Evolutionary conservation across 1,140 invertebrate species (phyloP), one percentile per base, ranked within the genome.

Genomic region (Macrosteles quadrilineatus): DNA sequence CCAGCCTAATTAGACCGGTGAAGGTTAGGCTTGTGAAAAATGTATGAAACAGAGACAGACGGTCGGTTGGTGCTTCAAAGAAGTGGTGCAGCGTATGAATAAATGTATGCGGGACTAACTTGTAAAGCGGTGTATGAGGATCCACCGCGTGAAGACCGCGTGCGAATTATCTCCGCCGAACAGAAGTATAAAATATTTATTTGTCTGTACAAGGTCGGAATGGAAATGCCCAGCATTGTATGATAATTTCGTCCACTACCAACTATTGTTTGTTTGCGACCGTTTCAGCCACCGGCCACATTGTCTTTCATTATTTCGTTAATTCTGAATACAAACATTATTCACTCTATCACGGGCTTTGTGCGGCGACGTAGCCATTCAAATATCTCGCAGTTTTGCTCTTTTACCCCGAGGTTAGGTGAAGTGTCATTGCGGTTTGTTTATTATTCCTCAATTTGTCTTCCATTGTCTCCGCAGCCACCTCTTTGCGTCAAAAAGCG

Each of bases 181-280:
- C 9, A 59, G 23, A 29, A 59, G 55, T 59, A n/a, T 59, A 59
- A 59, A 59, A 59, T 59, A 59, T 59, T 59, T 59, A 59, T 59
- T 59, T 59, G 55, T 59, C 55, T 59, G 23, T 59, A 59, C 27
- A 30, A 59, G 27, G 55, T 27, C 25, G 12, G 55, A 9, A 30
- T 25, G 55, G 55, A 59, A 59, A 59, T 59, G 21, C n/a, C 12
- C 27, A 23, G 55, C 55, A 59, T 59, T 59, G 55, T 59, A 59
- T 59, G 55, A 59, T 59, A 59, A 59, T 59, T 29, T 25, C 9
- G 23, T 30, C 55, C 23, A 50, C 55, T 27, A 59, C 55, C 55
- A 25, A 59, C 55, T 59, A 59, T 59, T 59, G 55, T 59, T 59
- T 59, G 21, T 50, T n/a, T n/a, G n/a, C 12, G 2, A 59, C 55